Conservation (phyloP, 2,888 invertebrate species). For the Mystacides longicornis region DNA sequence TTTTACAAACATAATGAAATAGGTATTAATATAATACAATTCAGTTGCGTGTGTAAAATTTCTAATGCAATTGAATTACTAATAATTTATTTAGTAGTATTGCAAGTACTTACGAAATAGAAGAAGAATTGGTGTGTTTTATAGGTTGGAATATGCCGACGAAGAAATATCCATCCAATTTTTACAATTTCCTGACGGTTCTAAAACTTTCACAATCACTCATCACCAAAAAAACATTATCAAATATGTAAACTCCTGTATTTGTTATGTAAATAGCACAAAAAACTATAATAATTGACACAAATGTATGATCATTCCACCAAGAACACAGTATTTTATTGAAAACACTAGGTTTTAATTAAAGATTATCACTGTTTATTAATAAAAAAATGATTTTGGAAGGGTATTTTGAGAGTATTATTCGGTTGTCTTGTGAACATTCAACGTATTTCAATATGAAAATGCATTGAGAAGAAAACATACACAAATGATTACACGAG, state of each 20-base stretch:
- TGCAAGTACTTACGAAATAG: too few relatives aligned
- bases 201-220: constrained; percentile 2
- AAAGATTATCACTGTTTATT: constrained; percentile 7
- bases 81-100: too few relatives aligned
- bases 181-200: too few relatives aligned
- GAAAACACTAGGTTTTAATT: too few relatives aligned
- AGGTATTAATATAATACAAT: too few relatives aligned
- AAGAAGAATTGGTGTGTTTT: too few relatives aligned
- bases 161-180: not conserved
- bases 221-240: not conserved
- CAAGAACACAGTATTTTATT: constrained; percentile 11
- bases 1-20: too few relatives aligned
- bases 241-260: constrained; percentile 2
- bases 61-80: too few relatives aligned
- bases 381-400: constrained; percentile 8
- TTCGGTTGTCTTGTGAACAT: constrained; percentile 19
- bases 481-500: constrained; percentile 10
- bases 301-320: constrained; percentile 20
- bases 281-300: constrained; percentile 22
- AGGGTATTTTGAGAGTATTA: constrained; percentile 8
- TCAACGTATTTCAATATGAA: constrained; percentile 17
- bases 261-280: constrained; percentile 21
- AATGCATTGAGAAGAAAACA: constrained; percentile 19
- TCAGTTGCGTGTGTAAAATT: too few relatives aligned
- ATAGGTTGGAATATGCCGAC: not conserved